Base-by-base conservation (phyloP, 2,888 invertebrate species). In the Gandaritis pyraliata region DNA sequence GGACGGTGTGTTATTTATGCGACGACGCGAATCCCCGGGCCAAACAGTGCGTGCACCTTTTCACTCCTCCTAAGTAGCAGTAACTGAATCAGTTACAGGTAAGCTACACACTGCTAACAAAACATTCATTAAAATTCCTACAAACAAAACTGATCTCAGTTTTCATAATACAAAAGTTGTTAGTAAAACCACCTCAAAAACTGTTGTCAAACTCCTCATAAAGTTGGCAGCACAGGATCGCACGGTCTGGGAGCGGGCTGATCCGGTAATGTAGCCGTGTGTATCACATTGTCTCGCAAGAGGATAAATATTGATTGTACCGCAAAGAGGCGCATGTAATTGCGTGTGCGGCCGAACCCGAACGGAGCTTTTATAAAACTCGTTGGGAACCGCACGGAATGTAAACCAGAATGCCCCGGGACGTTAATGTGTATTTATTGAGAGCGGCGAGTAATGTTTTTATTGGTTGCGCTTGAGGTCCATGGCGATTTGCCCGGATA, bases 381-480 rank as follows among this genome's bases (percentile, higher is more conserved):
- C 86, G 90, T 87, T 85, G 88, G 83, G 81, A 89, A 88, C 90
- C 89, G 88, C 90, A 85, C 85, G 89, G 91, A 90, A 91, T 89
- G 90, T 88, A 88, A 86, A 87, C 89, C 90, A 90, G 90, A 90
- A 90, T 89, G 86, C 87, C 83, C 75, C 81, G 77, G 83, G 90
- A 90, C 90, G 86, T 87, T 90, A 90, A 90, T 91, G 90, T 92
- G 88, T 91, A 92, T 91, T 92, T 92, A 92, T 92, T 90, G 90
- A 83, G 85, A 84, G 87, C 86, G 85, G 80, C 83, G 84, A 82
- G 87, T 91, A 91, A 90, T 91, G 90, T 92, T 92, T 91, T 91
- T 91, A 91, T 91, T 89, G 85, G 82, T 73, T 80, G 80, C 77
- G 81, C 83, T 85, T 82, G 81, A 82, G 74, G 74, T 73, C 66